These are phyloP conservation scores for Marronus borbonicus DNA, from an alignment of 2,888 invertebrate species.

Conservation along the genomic window DNA sequence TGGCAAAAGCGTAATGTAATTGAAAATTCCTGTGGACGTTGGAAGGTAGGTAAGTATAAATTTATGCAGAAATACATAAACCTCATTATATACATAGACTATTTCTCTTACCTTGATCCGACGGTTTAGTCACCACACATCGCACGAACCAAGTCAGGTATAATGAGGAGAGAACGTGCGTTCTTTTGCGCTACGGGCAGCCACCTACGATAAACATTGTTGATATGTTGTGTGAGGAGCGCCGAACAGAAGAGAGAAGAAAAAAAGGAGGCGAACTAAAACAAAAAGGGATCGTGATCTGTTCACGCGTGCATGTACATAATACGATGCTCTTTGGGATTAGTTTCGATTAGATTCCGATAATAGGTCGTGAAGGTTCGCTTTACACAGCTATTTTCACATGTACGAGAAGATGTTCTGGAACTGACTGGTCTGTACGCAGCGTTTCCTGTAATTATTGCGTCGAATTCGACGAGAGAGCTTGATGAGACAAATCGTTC, in stretches of 20 bases:
- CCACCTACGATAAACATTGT: conserved; percentile 67
- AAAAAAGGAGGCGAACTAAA: conserved; percentile 61
- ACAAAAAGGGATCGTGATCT: conserved; percentile 67
- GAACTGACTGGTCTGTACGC: conserved; percentile 16
- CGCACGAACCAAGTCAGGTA: conserved; percentile 26
- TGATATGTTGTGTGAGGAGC: conserved; percentile 57
- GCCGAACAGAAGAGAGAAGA: conserved; percentile 59
- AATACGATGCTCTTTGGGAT: conserved; percentile 62
- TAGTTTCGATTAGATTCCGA: conserved; percentile 62
- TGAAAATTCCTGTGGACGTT: not conserved
- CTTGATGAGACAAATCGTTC: conserved; percentile 36
- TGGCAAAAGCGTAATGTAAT: no score
- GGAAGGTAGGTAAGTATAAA: conserved; percentile 8
- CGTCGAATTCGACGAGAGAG: conserved; percentile 42
- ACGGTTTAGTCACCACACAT: conserved; percentile 38
- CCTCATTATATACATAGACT: not conserved
- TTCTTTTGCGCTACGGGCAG: conserved; percentile 51
- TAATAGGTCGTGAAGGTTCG: conserved; percentile 64
- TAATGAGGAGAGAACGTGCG: conserved; percentile 45
- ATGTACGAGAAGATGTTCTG: conserved; percentile 43
- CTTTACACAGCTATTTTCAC: conserved; percentile 56
- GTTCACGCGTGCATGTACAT: conserved; percentile 66
- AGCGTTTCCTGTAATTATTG: conserved; percentile 46
- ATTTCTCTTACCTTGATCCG: conserved; percentile 15
- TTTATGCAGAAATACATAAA: conserved; percentile 4